A percentile compares a stretch with the other conserved stretches of the same genome.
Evolutionary conservation across 2,888 invertebrate genomes (phyloP).

Genomic region (Caenorhabditis sinica): DNA sequence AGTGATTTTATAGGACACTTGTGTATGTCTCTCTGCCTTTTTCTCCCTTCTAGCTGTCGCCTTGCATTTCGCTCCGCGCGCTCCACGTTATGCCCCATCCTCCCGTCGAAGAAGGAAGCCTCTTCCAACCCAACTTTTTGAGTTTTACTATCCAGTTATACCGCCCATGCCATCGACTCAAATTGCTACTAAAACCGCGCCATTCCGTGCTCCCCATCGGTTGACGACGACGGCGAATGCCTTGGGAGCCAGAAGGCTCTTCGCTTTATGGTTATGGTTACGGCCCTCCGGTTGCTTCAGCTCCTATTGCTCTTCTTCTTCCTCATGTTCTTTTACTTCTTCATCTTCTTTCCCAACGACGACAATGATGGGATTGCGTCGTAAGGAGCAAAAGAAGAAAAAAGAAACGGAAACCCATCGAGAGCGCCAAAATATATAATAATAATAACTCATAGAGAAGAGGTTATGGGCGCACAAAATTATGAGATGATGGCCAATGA

Average conservation of each 20-base stretch:
- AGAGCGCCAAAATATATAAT: conserved; percentile 57
- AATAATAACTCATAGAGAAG: conserved; percentile 43
- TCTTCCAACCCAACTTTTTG: conserved; percentile 62
- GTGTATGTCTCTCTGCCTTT: conserved; percentile 59
- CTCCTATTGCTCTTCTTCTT: conserved; percentile 31
- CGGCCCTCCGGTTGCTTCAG: conserved; percentile 36
- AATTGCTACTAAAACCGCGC: conserved; percentile 65
- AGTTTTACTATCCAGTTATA: conserved; percentile 66
- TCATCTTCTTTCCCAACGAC: conserved; percentile 42
- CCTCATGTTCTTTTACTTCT: conserved; percentile 21
- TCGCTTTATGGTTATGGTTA: conserved; percentile 67
- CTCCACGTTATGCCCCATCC: conserved; percentile 34
- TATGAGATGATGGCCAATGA: conserved; percentile 50
- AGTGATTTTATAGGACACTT: conserved; percentile 69
- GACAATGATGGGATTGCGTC: conserved; percentile 56
- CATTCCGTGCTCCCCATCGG: conserved; percentile 47
- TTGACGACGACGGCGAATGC: conserved; percentile 47
- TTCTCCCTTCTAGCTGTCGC: conserved; percentile 52
- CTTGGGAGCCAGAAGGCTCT: conserved; percentile 47
- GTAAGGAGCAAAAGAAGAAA: conserved; percentile 15
- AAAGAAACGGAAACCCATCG: conserved; percentile 53
- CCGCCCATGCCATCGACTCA: conserved; percentile 57
- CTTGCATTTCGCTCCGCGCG: conserved; percentile 55
- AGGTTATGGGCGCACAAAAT: conserved; percentile 44
- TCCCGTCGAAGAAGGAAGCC: conserved; percentile 23